Percentiles rank a stretch among this genome's conserved stretches.
These are phyloP conservation scores for Eupithecia inturbata DNA, from an alignment of 2,888 invertebrate genomes.

Conservation along the genomic window DNA sequence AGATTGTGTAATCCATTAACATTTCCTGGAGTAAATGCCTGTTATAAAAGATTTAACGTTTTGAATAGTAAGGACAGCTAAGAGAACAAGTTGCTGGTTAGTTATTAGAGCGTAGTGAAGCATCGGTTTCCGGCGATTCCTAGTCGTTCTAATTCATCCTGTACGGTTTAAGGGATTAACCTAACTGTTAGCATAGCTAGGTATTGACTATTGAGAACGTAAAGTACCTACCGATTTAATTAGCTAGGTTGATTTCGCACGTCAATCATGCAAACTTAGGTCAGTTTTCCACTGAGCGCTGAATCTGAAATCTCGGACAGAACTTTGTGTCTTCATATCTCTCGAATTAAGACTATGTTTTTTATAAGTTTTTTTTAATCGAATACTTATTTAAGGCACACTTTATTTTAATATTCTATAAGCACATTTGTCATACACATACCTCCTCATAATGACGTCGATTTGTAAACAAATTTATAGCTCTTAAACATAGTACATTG, in stretches of 20 bases:
- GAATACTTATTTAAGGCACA: too few species aligned
- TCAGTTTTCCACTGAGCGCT: background rate
- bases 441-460: background rate
- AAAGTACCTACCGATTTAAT: slow-evolving; percentile 53
- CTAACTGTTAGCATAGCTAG: slow-evolving; percentile 47
- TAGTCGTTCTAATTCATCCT: slow-evolving; percentile 49
- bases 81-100: slow-evolving; percentile 56
- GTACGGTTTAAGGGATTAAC: slow-evolving; percentile 56
- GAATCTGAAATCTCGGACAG: background rate
- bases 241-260: slow-evolving; percentile 13
- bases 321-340: background rate
- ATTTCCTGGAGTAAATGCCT: slow-evolving; percentile 56
- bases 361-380: background rate
- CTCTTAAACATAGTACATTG: background rate
- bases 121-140: slow-evolving; percentile 69
- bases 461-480: background rate
- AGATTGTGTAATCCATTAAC: slow-evolving; percentile 55
- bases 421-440: too few species aligned
- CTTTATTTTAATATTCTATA: too few species aligned
- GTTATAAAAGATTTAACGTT: slow-evolving; percentile 59
- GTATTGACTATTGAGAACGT: slow-evolving; percentile 44
- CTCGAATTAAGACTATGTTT: background rate
- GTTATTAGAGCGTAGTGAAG: slow-evolving; percentile 55
- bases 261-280: background rate
- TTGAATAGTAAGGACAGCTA: slow-evolving; percentile 47